phyloP scores from a whole-genome alignment of 2,797 vertebrate genomes.

The Rhinophrynus dorsalis region DNA sequence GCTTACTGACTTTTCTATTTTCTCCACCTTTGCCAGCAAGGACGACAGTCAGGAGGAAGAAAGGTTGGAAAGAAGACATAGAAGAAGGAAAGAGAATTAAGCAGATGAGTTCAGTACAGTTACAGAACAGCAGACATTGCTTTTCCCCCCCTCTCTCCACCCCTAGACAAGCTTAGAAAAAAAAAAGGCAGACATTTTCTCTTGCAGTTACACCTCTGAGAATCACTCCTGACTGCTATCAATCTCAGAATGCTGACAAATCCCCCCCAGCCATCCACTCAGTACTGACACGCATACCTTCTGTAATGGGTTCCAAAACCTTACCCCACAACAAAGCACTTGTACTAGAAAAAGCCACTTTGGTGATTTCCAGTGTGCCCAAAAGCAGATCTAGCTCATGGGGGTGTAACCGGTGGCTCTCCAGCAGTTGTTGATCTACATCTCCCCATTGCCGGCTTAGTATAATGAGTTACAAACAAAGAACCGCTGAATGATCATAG shows the following conservation, averaged over 20 bases:
- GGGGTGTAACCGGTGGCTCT: too few relatives aligned
- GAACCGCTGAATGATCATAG: too few relatives aligned
- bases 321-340: too few relatives aligned
- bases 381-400: too few relatives aligned
- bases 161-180: background rate
- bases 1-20: constrained; percentile 95
- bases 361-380: too few relatives aligned
- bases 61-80: constrained; percentile 42
- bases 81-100: background rate
- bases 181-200: background rate
- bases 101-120: background rate
- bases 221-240: background rate
- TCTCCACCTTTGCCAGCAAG: constrained; percentile 81
- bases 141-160: background rate
- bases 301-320: too few relatives aligned
- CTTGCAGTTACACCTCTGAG: background rate
- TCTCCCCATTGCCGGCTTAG: too few relatives aligned
- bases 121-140: background rate
- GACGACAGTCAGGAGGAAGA: constrained; percentile 55
- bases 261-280: background rate
- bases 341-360: too few relatives aligned
- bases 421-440: too few relatives aligned
- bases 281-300: background rate
- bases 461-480: too few relatives aligned
- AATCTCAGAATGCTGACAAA: background rate